These are phyloP conservation scores for Ferrisia virgata DNA, from an alignment of 2,888 invertebrate genomes.

Conservation along the genomic window DNA sequence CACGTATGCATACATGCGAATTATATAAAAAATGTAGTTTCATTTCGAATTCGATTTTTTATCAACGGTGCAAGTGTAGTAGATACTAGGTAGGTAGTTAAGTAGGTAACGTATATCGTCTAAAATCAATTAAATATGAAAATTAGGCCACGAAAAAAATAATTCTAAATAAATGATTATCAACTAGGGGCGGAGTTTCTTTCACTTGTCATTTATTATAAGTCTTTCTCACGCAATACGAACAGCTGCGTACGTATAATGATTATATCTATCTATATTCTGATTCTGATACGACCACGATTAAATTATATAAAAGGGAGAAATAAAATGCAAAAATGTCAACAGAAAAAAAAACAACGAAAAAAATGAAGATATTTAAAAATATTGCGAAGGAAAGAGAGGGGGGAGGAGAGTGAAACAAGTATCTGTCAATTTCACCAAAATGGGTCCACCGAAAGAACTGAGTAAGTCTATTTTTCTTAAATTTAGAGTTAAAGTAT, in stretches of 20 bases:
- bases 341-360: not conserved
- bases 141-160: not conserved
- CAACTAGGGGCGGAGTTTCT: not conserved
- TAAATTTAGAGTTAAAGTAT: too few relatives aligned
- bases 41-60: too few relatives aligned
- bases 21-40: too few relatives aligned
- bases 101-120: not conserved
- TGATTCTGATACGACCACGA: not conserved
- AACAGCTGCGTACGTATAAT: not conserved
- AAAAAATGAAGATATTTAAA: not conserved
- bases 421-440: not conserved
- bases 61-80: too few relatives aligned
- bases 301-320: not conserved
- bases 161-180: not conserved
- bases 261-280: not conserved
- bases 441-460: too few relatives aligned
- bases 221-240: not conserved
- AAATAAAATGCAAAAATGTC: too few relatives aligned
- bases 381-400: too few relatives aligned
- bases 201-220: conserved; percentile 1
- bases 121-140: not conserved
- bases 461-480: too few relatives aligned
- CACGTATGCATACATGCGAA: too few relatives aligned
- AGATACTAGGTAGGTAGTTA: too few relatives aligned
- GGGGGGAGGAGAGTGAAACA: too few relatives aligned